Evolutionary conservation across 1,140 invertebrate genomes (phyloP).

Genomic region (Atta colombica): DNA sequence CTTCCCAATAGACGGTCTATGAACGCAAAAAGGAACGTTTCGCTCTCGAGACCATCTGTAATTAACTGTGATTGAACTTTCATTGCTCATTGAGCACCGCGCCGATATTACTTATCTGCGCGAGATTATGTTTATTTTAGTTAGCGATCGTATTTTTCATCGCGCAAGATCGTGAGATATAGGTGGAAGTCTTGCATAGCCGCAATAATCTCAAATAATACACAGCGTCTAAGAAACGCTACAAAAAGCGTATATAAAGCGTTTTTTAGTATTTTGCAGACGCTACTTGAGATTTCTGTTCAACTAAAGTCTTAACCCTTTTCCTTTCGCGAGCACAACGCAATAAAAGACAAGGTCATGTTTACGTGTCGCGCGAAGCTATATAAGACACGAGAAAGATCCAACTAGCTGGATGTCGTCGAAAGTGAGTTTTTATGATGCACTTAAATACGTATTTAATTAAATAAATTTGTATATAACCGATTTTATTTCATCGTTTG

Average conservation of each 20-base stretch:
- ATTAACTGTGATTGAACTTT: constrained; percentile 68
- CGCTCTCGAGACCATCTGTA: constrained; percentile 35
- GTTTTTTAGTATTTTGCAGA: no score
- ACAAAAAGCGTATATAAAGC: no score
- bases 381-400: neutral
- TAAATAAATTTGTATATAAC: constrained; percentile 61
- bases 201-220: neutral
- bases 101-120: constrained; percentile 28
- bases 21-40: constrained; percentile 50
- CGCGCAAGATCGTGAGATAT: neutral
- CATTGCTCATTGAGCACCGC: constrained; percentile 56
- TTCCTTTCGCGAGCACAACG: neutral
- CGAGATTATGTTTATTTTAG: constrained; percentile 59
- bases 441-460: constrained; percentile 61
- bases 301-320: neutral
- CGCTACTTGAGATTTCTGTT: no score
- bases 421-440: constrained; percentile 37
- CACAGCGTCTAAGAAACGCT: no score
- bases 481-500: constrained; percentile 37
- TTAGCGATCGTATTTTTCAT: constrained; percentile 9
- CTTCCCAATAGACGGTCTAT: constrained; percentile 48
- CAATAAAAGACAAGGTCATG: constrained; percentile 8
- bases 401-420: neutral
- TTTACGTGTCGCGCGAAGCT: neutral
- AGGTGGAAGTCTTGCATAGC: neutral